phyloP scores from a whole-genome alignment of 1,140 invertebrate genomes.

The Hyles euphorbiae region DNA sequence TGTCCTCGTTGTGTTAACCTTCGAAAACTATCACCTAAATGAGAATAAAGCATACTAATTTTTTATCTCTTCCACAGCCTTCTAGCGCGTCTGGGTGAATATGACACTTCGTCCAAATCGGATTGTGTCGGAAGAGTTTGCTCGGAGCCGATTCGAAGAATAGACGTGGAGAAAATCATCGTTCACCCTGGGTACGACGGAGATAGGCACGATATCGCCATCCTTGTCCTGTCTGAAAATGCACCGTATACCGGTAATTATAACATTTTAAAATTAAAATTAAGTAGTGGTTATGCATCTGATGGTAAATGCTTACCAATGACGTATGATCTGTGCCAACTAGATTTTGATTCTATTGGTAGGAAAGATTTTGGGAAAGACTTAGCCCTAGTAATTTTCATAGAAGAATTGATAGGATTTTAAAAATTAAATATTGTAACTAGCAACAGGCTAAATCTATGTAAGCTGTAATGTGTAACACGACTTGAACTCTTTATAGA shows the following conservation, averaged over 20 bases:
- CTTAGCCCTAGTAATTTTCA: background rate
- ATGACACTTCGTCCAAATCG: slow-evolving; percentile 15
- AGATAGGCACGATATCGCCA: slow-evolving; percentile 17
- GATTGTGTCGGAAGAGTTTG: slow-evolving; percentile 21
- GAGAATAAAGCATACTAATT: no score
- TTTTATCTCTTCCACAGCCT: slow-evolving; percentile 9
- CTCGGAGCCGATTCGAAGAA: slow-evolving; percentile 12
- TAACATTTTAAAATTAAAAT: no score
- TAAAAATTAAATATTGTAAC: background rate
- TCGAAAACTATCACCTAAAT: no score
- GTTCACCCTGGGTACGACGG: slow-evolving; percentile 15
- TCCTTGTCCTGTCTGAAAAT: slow-evolving; percentile 14
- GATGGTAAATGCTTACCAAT: background rate
- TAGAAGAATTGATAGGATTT: background rate
- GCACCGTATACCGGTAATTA: slow-evolving; percentile 23
- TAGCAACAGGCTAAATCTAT: background rate
- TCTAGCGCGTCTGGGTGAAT: slow-evolving; percentile 23
- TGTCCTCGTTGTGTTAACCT: no score
- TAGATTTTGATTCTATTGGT: background rate
- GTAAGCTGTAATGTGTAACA: no score
- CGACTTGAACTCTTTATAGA: no score
- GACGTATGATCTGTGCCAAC: no score
- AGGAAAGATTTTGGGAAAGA: background rate
- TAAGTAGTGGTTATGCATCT: background rate
- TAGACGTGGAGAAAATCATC: slow-evolving; percentile 11